These are phyloP conservation scores for Dyspetes luteomarginatus DNA, from an alignment of 2,888 invertebrate species.

Conservation along the genomic window DNA sequence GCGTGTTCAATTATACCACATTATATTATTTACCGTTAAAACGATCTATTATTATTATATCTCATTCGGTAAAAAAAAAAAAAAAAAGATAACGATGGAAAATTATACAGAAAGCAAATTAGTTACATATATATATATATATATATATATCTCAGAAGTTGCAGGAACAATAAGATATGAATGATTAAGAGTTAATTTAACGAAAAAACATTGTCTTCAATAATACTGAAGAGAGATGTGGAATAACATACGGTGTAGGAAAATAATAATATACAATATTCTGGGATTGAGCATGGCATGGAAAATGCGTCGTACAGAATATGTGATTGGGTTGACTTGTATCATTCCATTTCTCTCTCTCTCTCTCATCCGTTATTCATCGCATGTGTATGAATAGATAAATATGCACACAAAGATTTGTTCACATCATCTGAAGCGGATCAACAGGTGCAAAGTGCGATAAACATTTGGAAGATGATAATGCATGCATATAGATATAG, in stretches of 20 bases:
- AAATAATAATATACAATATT: constrained; percentile 46
- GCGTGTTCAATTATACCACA: not conserved
- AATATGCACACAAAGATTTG: constrained; percentile 37
- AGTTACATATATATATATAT: too few relatives aligned
- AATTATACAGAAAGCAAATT: not conserved
- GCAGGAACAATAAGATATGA: not conserved
- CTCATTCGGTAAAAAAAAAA: too few relatives aligned
- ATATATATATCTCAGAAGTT: too few relatives aligned
- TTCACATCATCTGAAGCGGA: constrained; percentile 30
- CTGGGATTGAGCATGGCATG: not conserved
- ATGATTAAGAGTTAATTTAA: constrained; percentile 15
- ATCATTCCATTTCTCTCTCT: constrained; percentile 31
- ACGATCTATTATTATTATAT: not conserved
- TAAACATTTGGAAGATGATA: constrained; percentile 50
- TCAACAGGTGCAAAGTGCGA: constrained; percentile 50
- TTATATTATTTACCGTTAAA: not conserved
- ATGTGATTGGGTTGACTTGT: constrained; percentile 37
- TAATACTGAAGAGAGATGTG: not conserved
- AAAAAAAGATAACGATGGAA: not conserved
- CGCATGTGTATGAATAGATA: constrained; percentile 2
- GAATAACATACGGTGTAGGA: constrained; percentile 15
- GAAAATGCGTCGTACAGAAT: constrained; percentile 20
- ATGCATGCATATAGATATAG: not conserved
- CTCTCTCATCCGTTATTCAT: constrained; percentile 47
- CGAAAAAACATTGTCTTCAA: not conserved